Conservation (phyloP, 2,888 invertebrate species). For the Notodonta ziczac region DNA sequence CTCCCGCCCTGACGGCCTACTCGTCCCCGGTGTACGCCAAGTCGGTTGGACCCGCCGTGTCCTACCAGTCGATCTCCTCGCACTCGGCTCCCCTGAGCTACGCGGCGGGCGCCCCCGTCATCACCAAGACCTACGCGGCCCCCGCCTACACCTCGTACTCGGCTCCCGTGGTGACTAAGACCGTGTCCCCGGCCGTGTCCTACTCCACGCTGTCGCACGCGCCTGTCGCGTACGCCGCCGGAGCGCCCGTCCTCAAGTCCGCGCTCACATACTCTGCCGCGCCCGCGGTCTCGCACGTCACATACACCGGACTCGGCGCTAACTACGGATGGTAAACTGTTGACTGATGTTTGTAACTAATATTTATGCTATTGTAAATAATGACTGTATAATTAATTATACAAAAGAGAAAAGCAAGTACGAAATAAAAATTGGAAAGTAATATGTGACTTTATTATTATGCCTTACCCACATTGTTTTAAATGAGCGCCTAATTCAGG, state of each 20-base stretch:
- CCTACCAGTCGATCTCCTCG: conserved; percentile 68
- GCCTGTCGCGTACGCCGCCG: conserved; percentile 45
- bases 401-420: too few species aligned
- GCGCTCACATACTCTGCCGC: conserved; percentile 82
- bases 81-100: conserved; percentile 62
- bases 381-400: conserved; percentile 23
- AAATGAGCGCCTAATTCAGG: too few species aligned
- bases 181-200: conserved; percentile 46
- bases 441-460: too few species aligned
- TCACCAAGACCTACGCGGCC: conserved; percentile 38
- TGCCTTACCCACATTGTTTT: too few species aligned
- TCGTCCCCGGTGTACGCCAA: conserved; percentile 45
- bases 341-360: conserved; percentile 39
- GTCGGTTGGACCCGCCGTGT: conserved; percentile 58
- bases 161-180: conserved; percentile 50
- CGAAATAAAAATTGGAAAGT: conserved; percentile 1
- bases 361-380: too few species aligned
- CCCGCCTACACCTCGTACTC: conserved; percentile 39
- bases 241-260: conserved; percentile 42
- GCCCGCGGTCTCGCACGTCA: conserved; percentile 86
- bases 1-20: conserved; percentile 33
- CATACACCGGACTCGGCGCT: conserved; percentile 85
- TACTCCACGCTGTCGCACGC: conserved; percentile 46
- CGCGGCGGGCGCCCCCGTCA: conserved; percentile 41
- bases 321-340: conserved; percentile 72